Evolutionary conservation across 2,888 invertebrate genomes (phyloP), one percentile per base, ranked within the genome.

Genomic region (Octonoba sinensis): DNA sequence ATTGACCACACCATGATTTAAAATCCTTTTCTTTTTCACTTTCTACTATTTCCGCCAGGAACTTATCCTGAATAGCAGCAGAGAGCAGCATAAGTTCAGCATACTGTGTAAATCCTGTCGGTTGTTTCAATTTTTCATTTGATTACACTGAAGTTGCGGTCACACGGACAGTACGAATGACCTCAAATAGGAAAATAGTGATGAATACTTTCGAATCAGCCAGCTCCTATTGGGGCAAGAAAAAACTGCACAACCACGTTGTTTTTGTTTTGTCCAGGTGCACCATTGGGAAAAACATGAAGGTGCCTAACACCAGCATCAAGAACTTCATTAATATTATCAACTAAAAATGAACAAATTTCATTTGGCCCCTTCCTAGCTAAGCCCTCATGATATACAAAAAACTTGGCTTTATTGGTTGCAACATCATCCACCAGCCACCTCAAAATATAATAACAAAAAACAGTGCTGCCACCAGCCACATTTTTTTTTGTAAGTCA

Each of bases 1-100:
- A n/a, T n/a, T n/a, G n/a, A n/a, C n/a, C n/a, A n/a, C n/a, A n/a
- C n/a, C n/a, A n/a, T n/a, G n/a, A n/a, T n/a, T 54, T 54, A 54
- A 54, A 54, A 54, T 54, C 54, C 54, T 54, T 54, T 54, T n/a
- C 54, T 54, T 54, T 54, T 54, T 54, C 54, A 54, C 54, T 54
- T 54, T 54, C 54, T 54, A 54, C 54, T 54, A 54, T 54, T 54
- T 47, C 54, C 54, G 18, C 11, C 6, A 54, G 16, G 54, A 54
- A 54, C 54, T 54, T 54, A 18, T 54, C 16, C 54, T 54, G 54
- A 54, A 54, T 54, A 54, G 54, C 54, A 54, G 54, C 54, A 54
- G 54, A 54, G 54, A n/a, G 54, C 54, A 54, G 18, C 54, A 54
- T 54, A 54, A 54, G 54, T 54, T 54, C 54, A 54, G 54, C 54